phyloP scores from a whole-genome alignment of 2,888 invertebrate genomes.

The Lycia hirtaria region DNA sequence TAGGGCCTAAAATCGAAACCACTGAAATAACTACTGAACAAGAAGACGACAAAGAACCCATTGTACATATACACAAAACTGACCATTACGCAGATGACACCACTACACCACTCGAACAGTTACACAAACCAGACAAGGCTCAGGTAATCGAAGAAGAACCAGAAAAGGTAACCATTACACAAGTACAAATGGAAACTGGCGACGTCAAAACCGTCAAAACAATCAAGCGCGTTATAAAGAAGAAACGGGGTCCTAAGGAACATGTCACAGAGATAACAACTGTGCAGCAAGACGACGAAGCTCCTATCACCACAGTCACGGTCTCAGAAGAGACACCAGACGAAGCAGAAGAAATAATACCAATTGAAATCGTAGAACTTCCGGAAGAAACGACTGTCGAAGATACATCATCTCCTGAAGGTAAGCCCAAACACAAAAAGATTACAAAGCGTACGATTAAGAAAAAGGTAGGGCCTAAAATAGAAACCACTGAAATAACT shows the following conservation, averaged over 20 bases:
- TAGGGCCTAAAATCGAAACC: neutral
- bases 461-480: conserved; percentile 60
- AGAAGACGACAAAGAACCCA: neutral
- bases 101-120: neutral
- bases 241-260: neutral
- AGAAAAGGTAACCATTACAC: neutral
- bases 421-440: conserved; percentile 47
- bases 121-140: neutral
- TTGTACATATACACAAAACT: neutral
- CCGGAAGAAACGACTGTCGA: neutral
- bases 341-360: neutral
- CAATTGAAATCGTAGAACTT: neutral
- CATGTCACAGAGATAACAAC: neutral
- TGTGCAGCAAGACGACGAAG: conserved; percentile 21
- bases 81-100: neutral
- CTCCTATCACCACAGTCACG: conserved; percentile 19
- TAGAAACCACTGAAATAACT: conserved; percentile 53
- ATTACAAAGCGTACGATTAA: neutral
- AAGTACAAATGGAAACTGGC: neutral
- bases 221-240: neutral
- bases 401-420: neutral
- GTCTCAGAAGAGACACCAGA: neutral
- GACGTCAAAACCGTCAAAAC: neutral
- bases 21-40: neutral
- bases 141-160: neutral